Evolutionary conservation across 2,797 vertebrate genomes (phyloP).

Genomic region (Paguma larvata): DNA sequence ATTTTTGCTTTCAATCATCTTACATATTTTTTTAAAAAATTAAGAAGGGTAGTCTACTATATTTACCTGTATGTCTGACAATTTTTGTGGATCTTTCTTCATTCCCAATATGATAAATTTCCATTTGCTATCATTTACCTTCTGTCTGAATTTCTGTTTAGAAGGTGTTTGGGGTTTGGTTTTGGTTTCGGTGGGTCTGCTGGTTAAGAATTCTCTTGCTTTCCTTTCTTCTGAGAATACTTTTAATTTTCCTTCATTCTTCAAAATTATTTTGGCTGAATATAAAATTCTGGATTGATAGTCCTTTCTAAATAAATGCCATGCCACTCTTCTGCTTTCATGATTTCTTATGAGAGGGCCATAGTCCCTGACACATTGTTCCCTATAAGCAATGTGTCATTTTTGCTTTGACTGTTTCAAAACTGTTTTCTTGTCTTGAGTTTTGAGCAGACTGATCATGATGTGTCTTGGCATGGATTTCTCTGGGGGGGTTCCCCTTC

Average conservation of each 20-base stretch:
- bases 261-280: background rate
- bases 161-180: background rate
- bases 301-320: background rate
- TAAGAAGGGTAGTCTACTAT: background rate
- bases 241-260: background rate
- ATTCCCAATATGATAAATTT: background rate
- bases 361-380: background rate
- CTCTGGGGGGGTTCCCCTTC: background rate
- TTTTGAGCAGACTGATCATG: background rate
- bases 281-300: background rate
- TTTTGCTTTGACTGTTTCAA: background rate
- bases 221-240: background rate
- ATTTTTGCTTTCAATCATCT: slow-evolving; percentile 38
- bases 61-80: background rate
- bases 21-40: slow-evolving; percentile 46
- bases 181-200: background rate
- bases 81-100: background rate
- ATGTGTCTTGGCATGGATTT: background rate
- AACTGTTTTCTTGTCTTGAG: background rate
- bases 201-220: slow-evolving; percentile 4
- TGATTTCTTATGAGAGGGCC: background rate
- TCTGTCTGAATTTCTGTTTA: background rate
- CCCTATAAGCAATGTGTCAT: background rate
- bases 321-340: background rate
- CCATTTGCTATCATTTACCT: background rate